Conservation (phyloP, 2,888 invertebrate species). For the Melanargia galathea region DNA sequence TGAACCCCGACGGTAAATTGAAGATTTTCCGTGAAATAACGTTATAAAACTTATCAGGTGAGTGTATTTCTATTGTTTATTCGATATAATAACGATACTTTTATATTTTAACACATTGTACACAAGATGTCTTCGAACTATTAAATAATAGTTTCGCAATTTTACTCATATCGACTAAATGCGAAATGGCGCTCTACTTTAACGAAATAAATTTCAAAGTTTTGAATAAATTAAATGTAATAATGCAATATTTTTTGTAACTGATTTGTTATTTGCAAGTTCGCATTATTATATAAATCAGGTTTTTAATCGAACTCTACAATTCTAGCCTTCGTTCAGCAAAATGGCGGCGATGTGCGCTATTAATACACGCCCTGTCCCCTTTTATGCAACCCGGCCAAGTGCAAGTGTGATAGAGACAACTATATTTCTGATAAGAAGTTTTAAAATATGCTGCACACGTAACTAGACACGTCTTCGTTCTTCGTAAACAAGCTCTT, state of each 20-base stretch:
- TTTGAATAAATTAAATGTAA: slow-evolving; percentile 19
- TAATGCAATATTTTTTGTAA: background rate
- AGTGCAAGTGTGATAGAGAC: slow-evolving; percentile 56
- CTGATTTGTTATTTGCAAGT: slow-evolving; percentile 20
- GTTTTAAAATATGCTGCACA: slow-evolving; percentile 69
- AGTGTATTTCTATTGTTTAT: slow-evolving; percentile 50
- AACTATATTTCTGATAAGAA: slow-evolving; percentile 62
- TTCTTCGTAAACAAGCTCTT: slow-evolving; percentile 76
- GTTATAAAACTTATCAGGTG: slow-evolving; percentile 64
- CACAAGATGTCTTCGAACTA: slow-evolving; percentile 6
- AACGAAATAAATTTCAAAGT: slow-evolving; percentile 15
- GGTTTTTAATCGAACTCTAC: slow-evolving; percentile 53
- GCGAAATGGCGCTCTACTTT: slow-evolving; percentile 27
- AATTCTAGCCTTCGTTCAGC: slow-evolving; percentile 70
- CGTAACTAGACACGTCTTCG: slow-evolving; percentile 81
- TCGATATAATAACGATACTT: slow-evolving; percentile 38
- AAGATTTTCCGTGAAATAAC: slow-evolving; percentile 72
- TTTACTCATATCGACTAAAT: slow-evolving; percentile 49
- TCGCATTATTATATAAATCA: slow-evolving; percentile 42
- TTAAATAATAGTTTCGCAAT: slow-evolving; percentile 52
- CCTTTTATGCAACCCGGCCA: slow-evolving; percentile 47
- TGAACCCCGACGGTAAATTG: slow-evolving; percentile 79
- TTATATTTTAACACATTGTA: slow-evolving; percentile 25
- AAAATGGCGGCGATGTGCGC: slow-evolving; percentile 78
- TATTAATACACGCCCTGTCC: slow-evolving; percentile 71